These are phyloP conservation scores for Orussus abietinus DNA, from an alignment of 1,140 invertebrate genomes.

Conservation along the genomic window DNA sequence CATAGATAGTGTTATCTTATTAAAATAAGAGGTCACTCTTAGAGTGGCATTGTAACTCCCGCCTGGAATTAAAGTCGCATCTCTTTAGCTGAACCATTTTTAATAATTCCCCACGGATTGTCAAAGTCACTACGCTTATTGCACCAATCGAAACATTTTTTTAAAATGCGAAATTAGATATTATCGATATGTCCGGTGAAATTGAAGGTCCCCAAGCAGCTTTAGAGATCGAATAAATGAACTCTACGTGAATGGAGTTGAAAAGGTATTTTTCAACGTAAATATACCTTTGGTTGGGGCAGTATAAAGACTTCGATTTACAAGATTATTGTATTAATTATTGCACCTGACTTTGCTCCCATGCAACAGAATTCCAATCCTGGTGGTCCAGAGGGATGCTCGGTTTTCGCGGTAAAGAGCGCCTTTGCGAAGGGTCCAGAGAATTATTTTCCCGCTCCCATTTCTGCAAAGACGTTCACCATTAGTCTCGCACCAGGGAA, in stretches of 20 bases:
- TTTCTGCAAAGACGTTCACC: conserved; percentile 52
- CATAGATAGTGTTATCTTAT: no score
- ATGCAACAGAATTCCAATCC: conserved; percentile 58
- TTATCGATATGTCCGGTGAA: background rate
- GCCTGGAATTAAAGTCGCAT: no score
- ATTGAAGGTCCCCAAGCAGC: no score
- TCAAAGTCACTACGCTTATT: no score
- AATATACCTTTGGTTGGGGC: conserved; percentile 9
- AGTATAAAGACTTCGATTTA: background rate
- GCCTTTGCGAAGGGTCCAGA: conserved; percentile 57
- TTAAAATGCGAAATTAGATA: background rate
- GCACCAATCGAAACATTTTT: no score
- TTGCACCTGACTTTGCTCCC: conserved; percentile 61
- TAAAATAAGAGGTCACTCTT: no score
- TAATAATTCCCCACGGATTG: no score
- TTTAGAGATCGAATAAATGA: background rate
- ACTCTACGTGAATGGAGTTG: background rate
- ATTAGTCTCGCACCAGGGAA: no score
- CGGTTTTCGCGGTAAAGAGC: conserved; percentile 58
- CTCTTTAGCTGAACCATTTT: no score
- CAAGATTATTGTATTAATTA: conserved; percentile 17
- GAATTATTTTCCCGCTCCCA: conserved; percentile 67
- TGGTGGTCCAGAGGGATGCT: conserved; percentile 44
- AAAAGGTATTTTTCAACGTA: background rate
- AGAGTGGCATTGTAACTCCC: no score